Evolutionary conservation across 2,113 vertebrate genomes (phyloP), one percentile per base, ranked within the genome.

Genomic region (Calidris pygmaea): DNA sequence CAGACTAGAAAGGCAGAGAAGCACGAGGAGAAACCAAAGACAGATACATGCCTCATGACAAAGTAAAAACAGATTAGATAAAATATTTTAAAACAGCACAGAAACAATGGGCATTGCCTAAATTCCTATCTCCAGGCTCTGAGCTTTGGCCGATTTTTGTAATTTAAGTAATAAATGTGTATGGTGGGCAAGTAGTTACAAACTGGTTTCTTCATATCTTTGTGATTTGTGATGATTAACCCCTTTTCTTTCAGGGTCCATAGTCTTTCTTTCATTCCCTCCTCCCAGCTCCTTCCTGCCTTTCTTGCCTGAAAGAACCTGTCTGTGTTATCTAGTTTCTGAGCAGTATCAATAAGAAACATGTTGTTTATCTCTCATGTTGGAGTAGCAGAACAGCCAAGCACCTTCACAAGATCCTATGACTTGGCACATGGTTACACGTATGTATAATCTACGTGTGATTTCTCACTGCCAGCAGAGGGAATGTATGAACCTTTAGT

Each of bases 391-490:
- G 56, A 78, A 39, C 13, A 94, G 37, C 18, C n/a, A 55, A 41
- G 22, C 37, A 55, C 7, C 52, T 53, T 60, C 66, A 29, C 35
- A 93, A 80, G 48, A 56, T 45, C 43, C 53, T n/a, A 17, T 34
- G 24, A 30, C 8, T 67, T 63, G 24, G 47, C 35, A 16, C 0
- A 0, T 11, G 11, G 4, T 47, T 83, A 56, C 14, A 37, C 2
- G 1, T 32, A 23, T 62, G 5, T 34, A 27, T 43, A 70, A 80
- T 32, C 22, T 56, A 3, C 15, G 11, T 48, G 14, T n/a, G 59
- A 58, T 5, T 48, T 72, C 27, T 45, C 14, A 35, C 13, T 75
- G 41, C 35, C 27, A 73, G 62, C 27, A 70, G 48, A 75, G 63
- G 41, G 26, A 55, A 71, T 37, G 4, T 24, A 17, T 4, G 5